These are phyloP conservation scores for Globodera rostochiensis DNA, from an alignment of 1,140 invertebrate genomes.

Conservation along the genomic window DNA sequence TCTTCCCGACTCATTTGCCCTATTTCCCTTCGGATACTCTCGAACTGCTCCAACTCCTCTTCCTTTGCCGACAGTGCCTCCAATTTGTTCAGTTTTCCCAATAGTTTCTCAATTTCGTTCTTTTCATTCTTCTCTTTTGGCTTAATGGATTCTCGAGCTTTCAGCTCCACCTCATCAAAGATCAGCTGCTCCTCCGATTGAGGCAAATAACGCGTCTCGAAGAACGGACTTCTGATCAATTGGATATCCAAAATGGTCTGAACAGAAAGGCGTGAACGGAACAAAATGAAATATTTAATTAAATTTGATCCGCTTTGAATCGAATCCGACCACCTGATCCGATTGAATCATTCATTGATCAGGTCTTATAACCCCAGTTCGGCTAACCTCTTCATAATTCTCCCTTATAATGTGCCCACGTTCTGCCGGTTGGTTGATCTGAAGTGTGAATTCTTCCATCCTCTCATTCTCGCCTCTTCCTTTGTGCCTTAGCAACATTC, in stretches of 20 bases:
- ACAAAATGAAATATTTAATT: constrained; percentile 7
- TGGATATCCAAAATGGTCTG: constrained; percentile 31
- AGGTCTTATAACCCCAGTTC: too few species aligned
- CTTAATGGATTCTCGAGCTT: background rate
- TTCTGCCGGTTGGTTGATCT: constrained; percentile 19
- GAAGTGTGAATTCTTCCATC: constrained; percentile 7
- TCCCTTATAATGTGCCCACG: background rate
- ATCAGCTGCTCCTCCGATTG: constrained; percentile 13
- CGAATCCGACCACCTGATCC: background rate
- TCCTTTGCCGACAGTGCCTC: constrained; percentile 1
- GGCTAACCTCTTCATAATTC: constrained; percentile 21
- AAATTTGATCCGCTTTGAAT: background rate
- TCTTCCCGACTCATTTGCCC: background rate
- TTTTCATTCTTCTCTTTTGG: background rate
- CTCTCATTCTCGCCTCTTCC: constrained; percentile 16
- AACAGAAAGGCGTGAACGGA: constrained; percentile 8
- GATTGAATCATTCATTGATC: background rate
- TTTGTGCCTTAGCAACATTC: background rate
- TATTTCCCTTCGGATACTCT: background rate
- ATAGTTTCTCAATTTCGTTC: constrained; percentile 1
- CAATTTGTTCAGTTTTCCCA: constrained; percentile 23
- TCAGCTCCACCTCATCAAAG: constrained; percentile 5
- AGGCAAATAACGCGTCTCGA: constrained; percentile 27
- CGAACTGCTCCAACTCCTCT: background rate
- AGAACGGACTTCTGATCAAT: constrained; percentile 29